Conservation (phyloP, 2,797 vertebrate genomes). For the Sparidentex hasta region DNA sequence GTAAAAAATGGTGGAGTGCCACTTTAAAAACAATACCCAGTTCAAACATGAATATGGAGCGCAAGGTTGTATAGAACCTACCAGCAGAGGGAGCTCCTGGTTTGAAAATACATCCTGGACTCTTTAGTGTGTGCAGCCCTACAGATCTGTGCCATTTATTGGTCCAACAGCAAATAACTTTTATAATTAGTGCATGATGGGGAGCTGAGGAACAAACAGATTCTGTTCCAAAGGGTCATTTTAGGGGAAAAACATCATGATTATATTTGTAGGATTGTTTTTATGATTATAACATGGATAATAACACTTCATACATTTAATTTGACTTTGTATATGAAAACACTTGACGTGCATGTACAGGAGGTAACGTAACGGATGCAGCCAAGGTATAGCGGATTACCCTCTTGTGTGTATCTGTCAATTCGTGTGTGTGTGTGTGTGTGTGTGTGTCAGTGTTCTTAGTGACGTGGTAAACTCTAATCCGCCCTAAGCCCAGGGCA, state of each 20-base stretch:
- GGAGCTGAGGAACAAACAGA: background rate
- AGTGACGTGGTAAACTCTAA: conserved; percentile 78
- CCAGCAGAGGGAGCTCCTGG: conserved; percentile 62
- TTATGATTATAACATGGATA: background rate
- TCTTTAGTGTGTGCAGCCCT: accelerated
- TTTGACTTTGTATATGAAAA: conserved; percentile 4
- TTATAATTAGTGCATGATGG: background rate
- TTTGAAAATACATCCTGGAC: conserved; percentile 10
- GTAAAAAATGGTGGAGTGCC: background rate
- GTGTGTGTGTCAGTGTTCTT: conserved; percentile 60
- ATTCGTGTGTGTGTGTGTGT: conserved; percentile 41
- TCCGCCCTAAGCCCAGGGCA: conserved; percentile 74
- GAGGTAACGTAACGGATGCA: conserved; percentile 36
- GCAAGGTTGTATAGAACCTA: accelerated
- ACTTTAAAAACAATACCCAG: background rate
- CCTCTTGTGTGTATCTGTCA: conserved; percentile 31
- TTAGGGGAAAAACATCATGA: accelerated
- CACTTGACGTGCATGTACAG: conserved; percentile 3
- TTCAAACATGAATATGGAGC: background rate
- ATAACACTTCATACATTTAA: conserved; percentile 2
- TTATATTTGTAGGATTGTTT: background rate
- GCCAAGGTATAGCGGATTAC: conserved; percentile 64
- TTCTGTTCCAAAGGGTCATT: background rate
- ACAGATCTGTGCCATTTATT: background rate
- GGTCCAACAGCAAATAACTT: background rate